Evolutionary conservation across 1,140 invertebrate genomes (phyloP).

Genomic region (Mesaphorura yosii): DNA sequence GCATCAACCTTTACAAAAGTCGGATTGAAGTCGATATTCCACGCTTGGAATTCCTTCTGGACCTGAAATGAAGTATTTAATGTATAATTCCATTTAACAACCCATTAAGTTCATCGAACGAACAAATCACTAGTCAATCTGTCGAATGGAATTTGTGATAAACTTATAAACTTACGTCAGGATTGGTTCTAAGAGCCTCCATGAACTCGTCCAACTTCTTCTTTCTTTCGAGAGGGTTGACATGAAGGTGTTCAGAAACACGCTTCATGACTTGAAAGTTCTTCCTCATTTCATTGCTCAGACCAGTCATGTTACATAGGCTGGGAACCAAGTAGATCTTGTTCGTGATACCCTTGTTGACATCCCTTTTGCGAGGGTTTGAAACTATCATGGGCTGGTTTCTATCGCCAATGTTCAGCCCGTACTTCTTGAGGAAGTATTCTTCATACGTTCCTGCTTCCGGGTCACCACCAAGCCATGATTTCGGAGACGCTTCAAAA

Average conservation of each 20-base stretch:
- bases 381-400: constrained; percentile 15
- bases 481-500: constrained; percentile 53
- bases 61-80: constrained; percentile 15
- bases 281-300: constrained; percentile 32
- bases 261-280: constrained; percentile 34
- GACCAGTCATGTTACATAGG: constrained; percentile 36
- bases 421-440: constrained; percentile 54
- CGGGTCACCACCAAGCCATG: constrained; percentile 50
- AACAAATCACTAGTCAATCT: background rate
- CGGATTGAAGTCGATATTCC: constrained; percentile 22
- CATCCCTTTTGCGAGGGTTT: constrained; percentile 11
- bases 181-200: background rate
- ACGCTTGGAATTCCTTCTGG: constrained; percentile 15
- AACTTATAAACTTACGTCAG: constrained; percentile 3
- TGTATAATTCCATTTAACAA: no score
- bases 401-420: background rate
- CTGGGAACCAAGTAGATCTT: constrained; percentile 34
- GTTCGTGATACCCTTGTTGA: constrained; percentile 31
- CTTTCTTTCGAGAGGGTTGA: constrained; percentile 12
- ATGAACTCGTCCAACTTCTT: constrained; percentile 20
- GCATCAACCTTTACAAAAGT: constrained; percentile 10
- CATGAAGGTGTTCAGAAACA: constrained; percentile 21
- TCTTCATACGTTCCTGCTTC: constrained; percentile 47
- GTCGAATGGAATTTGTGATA: background rate
- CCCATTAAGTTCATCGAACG: background rate